Evolutionary conservation across 2,888 invertebrate genomes (phyloP).

Genomic region (Tanytarsus gracilentus): DNA sequence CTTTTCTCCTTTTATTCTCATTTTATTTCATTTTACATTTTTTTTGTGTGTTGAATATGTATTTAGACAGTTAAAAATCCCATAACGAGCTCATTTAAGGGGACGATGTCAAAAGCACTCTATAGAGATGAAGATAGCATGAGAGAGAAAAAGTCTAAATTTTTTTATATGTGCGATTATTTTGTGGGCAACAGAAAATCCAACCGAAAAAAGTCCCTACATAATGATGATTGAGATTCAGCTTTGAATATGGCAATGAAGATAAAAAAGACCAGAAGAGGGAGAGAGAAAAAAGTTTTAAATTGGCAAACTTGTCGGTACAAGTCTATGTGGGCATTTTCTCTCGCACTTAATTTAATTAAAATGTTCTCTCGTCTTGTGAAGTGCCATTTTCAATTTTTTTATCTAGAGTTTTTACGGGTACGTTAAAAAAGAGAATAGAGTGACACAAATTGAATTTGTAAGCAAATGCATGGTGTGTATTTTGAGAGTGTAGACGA

Average conservation of each 20-base stretch:
- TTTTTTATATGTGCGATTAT: no score
- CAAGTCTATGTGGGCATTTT: neutral
- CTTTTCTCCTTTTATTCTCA: neutral
- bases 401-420: neutral
- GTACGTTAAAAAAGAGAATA: neutral
- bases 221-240: constrained; percentile 1
- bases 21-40: neutral
- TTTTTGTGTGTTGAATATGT: neutral
- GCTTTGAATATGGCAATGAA: neutral
- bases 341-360: no score
- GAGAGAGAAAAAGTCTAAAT: neutral
- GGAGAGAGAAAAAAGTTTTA: neutral
- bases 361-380: neutral
- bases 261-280: neutral
- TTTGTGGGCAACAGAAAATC: no score
- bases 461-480: neutral
- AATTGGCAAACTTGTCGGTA: neutral
- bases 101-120: neutral
- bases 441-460: neutral
- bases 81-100: constrained; percentile 3
- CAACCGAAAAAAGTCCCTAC: neutral
- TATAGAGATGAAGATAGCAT: neutral
- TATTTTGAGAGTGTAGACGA: neutral
- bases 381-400: no score
- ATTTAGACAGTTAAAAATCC: constrained; percentile 4